These are phyloP conservation scores for Campoplex capitator DNA, from an alignment of 2,888 invertebrate genomes.

Conservation along the genomic window DNA sequence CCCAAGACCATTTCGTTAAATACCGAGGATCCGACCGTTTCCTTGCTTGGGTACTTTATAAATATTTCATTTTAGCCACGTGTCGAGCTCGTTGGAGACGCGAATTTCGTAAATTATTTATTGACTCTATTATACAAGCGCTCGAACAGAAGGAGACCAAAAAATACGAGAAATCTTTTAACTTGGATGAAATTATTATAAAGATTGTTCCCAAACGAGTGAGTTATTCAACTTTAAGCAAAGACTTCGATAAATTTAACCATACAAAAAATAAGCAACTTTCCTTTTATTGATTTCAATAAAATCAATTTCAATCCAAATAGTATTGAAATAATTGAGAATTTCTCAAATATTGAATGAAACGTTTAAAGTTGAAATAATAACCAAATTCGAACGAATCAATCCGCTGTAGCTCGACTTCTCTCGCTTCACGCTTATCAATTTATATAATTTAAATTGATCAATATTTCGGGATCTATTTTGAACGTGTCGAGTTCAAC, in stretches of 20 bases:
- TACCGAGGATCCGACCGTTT: background rate
- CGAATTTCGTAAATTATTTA: slow-evolving; percentile 24
- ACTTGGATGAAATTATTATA: no score
- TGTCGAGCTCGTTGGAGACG: background rate
- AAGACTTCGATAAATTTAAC: background rate
- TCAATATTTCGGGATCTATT: background rate
- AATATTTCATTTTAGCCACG: slow-evolving; percentile 1
- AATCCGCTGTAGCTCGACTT: no score
- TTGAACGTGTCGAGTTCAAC: background rate
- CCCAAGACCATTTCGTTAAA: slow-evolving; percentile 23
- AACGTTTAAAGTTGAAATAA: no score
- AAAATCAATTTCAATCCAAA: no score
- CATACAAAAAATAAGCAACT: no score
- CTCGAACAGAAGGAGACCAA: background rate
- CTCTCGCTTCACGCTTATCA: no score
- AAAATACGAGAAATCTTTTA: background rate
- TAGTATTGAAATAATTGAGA: no score
- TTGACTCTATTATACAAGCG: background rate
- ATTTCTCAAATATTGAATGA: no score
- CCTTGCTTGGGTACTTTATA: background rate
- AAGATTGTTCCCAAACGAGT: no score
- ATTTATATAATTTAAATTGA: no score
- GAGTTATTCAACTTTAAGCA: background rate
- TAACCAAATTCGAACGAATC: no score
- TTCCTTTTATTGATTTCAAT: no score